Evolutionary conservation across 2,888 invertebrate genomes (phyloP).

Genomic region (Drosophila paramelanica): DNA sequence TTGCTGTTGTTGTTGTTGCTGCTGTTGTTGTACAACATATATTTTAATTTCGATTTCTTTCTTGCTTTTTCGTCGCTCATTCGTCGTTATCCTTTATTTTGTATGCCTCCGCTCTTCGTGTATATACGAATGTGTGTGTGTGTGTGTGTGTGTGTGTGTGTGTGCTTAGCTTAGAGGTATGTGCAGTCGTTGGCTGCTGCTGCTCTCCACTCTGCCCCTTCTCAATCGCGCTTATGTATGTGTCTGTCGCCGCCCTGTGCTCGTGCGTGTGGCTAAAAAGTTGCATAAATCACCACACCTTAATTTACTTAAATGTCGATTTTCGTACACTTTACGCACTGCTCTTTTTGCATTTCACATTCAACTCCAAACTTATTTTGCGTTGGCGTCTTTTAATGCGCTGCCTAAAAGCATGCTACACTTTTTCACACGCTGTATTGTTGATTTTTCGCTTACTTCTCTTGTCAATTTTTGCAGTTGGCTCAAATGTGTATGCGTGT

Average conservation of each 20-base stretch:
- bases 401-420: conserved; percentile 63
- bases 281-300: conserved; percentile 85
- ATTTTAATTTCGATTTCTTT: conserved; percentile 80
- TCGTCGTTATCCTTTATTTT: conserved; percentile 74
- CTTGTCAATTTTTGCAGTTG: conserved; percentile 22
- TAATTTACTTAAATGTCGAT: conserved; percentile 77
- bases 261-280: conserved; percentile 67
- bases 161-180: conserved; percentile 56
- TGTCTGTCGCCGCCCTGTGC: conserved; percentile 50
- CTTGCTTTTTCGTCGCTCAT: conserved; percentile 64
- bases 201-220: conserved; percentile 17
- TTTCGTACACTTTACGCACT: conserved; percentile 23
- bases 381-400: conserved; percentile 38
- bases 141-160: conserved; percentile 14
- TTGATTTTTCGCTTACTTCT: conserved; percentile 34
- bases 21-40: conserved; percentile 59
- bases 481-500: conserved; percentile 14
- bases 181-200: conserved; percentile 56
- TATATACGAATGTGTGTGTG: conserved; percentile 1
- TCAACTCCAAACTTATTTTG: conserved; percentile 8
- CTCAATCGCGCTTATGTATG: conserved; percentile 24
- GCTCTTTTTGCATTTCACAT: neutral
- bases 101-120: conserved; percentile 48
- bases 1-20: conserved; percentile 29
- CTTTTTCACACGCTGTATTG: conserved; percentile 41